phyloP scores from a whole-genome alignment of 1,140 invertebrate genomes.

The Streblospio benedicti region DNA sequence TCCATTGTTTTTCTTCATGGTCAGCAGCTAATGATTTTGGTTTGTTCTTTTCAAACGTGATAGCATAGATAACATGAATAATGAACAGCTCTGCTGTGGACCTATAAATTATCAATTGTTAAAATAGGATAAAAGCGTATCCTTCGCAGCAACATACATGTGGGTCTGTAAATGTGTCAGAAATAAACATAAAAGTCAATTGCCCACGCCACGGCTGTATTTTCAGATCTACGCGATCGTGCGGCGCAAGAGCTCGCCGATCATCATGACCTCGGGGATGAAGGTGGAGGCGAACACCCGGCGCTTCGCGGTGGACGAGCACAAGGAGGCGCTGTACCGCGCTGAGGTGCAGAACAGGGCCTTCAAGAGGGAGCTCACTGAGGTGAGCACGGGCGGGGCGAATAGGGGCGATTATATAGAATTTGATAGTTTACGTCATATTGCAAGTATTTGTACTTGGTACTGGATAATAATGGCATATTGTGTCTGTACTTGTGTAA shows the following conservation, averaged over 20 bases:
- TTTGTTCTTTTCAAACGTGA: not conserved
- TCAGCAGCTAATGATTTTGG: too few species aligned
- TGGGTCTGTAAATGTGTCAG: too few species aligned
- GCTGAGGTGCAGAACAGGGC: slow-evolving; percentile 85
- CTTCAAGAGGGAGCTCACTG: slow-evolving; percentile 71
- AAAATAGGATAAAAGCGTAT: too few species aligned
- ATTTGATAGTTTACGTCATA: not conserved
- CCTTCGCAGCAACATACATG: too few species aligned
- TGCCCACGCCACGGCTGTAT: too few species aligned
- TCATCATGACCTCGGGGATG: slow-evolving; percentile 77
- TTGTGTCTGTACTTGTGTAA: too few species aligned
- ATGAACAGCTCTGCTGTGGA: too few species aligned
- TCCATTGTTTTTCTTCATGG: too few species aligned
- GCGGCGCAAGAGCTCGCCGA: slow-evolving; percentile 58
- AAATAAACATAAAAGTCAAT: too few species aligned
- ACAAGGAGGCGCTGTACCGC: slow-evolving; percentile 67
- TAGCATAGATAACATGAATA: too few species aligned
- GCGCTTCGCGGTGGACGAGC: slow-evolving; percentile 53
- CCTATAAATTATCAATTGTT: too few species aligned
- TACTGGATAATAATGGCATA: too few species aligned
- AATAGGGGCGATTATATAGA: not conserved
- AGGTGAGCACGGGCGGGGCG: slow-evolving; percentile 34
- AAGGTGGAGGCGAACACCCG: slow-evolving; percentile 80
- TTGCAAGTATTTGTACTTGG: not conserved
- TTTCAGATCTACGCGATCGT: slow-evolving; percentile 49